Evolutionary conservation across 92 coral and sea anemone species (phyloP), one percentile per base, ranked within the genome.

Genomic region (Plumapathes pennacea): DNA sequence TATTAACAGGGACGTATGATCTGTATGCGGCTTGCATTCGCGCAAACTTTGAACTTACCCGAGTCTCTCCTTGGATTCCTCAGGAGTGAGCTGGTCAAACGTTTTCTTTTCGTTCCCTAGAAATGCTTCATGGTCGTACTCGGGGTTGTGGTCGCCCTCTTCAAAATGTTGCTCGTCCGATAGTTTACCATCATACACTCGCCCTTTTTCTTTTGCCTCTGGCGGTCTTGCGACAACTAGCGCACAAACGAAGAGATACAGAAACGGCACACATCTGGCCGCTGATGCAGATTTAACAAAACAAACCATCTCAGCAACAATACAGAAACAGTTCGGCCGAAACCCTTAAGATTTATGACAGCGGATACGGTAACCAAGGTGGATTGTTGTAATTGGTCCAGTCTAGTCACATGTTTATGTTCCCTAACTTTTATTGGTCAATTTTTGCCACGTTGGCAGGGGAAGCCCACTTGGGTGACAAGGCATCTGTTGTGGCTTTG

Each of bases 121-220:
- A 43, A 92, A 92, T 15, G 98, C 98, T 46, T 92, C 98, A 14
- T 92, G 98, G 49, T 92, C 98, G 54, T 88, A 92, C 24, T 88
- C 96, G 6, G 73, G 11, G 78, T 92, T 92, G 60, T 92, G 97
- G n/a, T 81, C 89, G 7, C 77, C 75, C 5, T 54, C 92, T 33
- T 81, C 72, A 41, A 76, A 92, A 60, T 92, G 98, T 32, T 89
- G 80, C 54, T 92, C 94, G 31, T 77, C 89, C 8, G 98, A 92
- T 0, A 92, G 71, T 27, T 78, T 76, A 3, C 88, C 79, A 24
- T 87, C 96, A 32, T 62, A 77, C 0, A 83, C 86, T 1, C 96
- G 85, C 34, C 62, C 65, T 10, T 87, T 87, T 24, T 78, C 76
- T 25, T 80, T 78, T 10, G 83, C 89, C 20, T 82, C 78, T 36